Conservation (phyloP, 2,888 invertebrate genomes). For the Protonemura montana region DNA sequence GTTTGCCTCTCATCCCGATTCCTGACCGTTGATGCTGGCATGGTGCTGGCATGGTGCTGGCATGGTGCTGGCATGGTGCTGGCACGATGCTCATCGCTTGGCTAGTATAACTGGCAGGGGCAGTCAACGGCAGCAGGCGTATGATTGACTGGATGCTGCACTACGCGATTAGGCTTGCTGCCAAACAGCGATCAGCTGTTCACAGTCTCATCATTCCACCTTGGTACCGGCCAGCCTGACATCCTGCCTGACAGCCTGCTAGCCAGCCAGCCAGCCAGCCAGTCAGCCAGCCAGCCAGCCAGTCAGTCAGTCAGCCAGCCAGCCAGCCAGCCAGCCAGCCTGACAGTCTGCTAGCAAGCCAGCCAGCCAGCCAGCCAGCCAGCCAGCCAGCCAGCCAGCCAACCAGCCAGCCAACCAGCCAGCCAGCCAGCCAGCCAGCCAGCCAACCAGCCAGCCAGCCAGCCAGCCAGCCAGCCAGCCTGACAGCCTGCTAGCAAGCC, state of each 20-base stretch:
- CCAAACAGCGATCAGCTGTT: neutral
- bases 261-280: too few species aligned
- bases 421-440: neutral
- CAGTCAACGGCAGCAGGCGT: neutral
- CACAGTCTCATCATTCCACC: neutral
- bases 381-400: neutral
- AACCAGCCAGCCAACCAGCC: too few species aligned
- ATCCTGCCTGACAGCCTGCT: too few species aligned
- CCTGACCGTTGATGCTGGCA: neutral
- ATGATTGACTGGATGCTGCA: neutral
- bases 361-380: too few species aligned
- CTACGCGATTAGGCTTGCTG: neutral
- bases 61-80: neutral
- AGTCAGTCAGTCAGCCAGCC: neutral
- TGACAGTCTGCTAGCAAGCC: neutral
- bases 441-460: too few species aligned
- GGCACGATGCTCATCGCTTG: neutral
- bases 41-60: neutral
- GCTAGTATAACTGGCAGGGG: neutral
- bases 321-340: too few species aligned
- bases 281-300: neutral
- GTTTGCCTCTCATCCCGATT: neutral
- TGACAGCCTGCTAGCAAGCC: too few species aligned
- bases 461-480: neutral
- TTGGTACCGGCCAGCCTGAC: neutral